phyloP scores from a whole-genome alignment of 2,888 invertebrate species.

The Dicyrtomina minuta region DNA sequence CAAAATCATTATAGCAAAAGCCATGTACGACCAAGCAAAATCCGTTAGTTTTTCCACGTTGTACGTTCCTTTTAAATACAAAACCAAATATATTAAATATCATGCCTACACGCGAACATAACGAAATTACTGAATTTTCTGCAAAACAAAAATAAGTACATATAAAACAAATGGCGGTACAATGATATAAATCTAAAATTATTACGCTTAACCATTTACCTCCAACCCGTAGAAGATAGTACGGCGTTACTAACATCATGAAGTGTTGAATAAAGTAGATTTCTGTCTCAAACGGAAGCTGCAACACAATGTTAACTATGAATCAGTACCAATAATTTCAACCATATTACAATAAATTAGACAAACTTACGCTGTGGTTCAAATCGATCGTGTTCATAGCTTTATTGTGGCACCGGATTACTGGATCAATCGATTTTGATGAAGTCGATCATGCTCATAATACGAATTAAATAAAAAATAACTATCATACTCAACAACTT shows the following conservation, averaged over 20 bases:
- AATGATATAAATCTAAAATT: no score
- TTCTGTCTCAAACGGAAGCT: conserved; percentile 89
- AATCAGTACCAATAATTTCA: no score
- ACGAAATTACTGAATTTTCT: neutral
- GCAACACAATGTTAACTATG: conserved; percentile 53
- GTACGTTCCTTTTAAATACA: conserved; percentile 71
- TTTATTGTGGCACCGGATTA: no score
- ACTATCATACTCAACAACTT: conserved; percentile 55
- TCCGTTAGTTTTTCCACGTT: conserved; percentile 74
- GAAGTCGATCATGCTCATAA: no score
- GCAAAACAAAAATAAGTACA: no score
- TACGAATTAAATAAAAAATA: no score
- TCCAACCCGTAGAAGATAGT: conserved; percentile 82
- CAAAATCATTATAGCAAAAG: conserved; percentile 73
- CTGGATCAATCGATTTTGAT: no score
- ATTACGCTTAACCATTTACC: conserved; percentile 69
- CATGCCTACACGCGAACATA: conserved; percentile 44
- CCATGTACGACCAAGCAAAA: conserved; percentile 76
- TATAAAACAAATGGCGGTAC: no score
- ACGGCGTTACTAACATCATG: conserved; percentile 91
- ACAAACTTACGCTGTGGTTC: no score
- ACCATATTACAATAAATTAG: neutral
- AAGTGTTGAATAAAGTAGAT: conserved; percentile 95
- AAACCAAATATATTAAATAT: no score
- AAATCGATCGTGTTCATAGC: no score